A percentile compares a stretch with the other conserved stretches of the same genome.
Conservation (phyloP, 2,113 vertebrate species). For the Ranitomeya imitator region DNA sequence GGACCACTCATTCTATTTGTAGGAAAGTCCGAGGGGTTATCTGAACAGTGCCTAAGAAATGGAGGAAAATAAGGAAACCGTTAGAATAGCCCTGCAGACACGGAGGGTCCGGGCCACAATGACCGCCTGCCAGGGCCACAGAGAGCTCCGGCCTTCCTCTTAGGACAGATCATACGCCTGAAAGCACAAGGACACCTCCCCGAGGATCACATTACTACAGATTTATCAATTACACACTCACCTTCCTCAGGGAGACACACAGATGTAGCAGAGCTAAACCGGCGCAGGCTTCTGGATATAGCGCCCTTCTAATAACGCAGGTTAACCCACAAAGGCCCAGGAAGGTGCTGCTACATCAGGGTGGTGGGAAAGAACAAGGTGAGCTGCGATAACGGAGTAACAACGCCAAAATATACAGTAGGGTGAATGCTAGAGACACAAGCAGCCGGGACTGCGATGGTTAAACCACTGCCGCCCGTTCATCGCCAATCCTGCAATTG, state of each 20-base stretch:
- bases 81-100: too few species aligned
- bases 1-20: too few species aligned
- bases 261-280: neutral
- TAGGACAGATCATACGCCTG: neutral
- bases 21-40: too few species aligned
- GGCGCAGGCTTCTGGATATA: too few species aligned
- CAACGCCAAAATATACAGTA: neutral
- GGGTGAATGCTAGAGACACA: neutral
- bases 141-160: neutral
- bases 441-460: neutral
- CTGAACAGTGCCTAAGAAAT: too few species aligned
- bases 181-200: slow-evolving; percentile 23
- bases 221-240: slow-evolving; percentile 57
- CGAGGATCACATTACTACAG: slow-evolving; percentile 39
- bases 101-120: too few species aligned
- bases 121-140: too few species aligned
- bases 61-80: too few species aligned
- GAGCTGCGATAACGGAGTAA: neutral
- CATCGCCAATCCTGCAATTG: slow-evolving; percentile 3
- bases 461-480: neutral
- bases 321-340: neutral
- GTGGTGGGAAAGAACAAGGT: neutral
- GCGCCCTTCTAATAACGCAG: neutral
- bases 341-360: neutral
- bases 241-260: slow-evolving; percentile 6